Conservation (phyloP, 1,140 invertebrate genomes). For the Neelides sp. region DNA sequence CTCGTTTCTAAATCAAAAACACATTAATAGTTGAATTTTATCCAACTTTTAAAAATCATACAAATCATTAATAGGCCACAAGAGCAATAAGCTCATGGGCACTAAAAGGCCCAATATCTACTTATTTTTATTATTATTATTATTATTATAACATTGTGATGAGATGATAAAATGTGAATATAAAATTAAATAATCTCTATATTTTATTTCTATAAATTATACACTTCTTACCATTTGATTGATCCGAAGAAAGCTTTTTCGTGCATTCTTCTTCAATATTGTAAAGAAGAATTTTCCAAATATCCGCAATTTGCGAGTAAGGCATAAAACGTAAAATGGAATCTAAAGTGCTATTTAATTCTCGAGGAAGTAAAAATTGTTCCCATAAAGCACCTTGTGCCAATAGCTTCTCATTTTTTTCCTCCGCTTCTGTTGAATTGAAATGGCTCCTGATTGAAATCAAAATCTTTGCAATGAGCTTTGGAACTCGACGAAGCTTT, state of each 20-base stretch:
- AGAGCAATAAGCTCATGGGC: no score
- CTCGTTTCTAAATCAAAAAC: neutral
- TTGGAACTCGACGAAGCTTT: constrained; percentile 22
- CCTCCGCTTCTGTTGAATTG: no score
- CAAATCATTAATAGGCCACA: no score
- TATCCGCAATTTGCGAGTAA: constrained; percentile 21
- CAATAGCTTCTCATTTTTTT: no score
- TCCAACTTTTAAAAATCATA: no score
- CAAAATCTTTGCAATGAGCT: constrained; percentile 24
- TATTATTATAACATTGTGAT: constrained; percentile 5
- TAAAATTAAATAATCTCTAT: neutral
- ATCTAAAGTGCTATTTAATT: constrained; percentile 13
- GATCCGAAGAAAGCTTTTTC: neutral
- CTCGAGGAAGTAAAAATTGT: constrained; percentile 11
- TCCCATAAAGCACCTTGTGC: neutral
- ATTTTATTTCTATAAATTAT: neutral
- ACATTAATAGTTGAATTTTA: neutral
- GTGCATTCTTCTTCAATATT: constrained; percentile 26
- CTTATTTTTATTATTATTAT: no score
- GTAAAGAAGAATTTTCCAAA: constrained; percentile 25
- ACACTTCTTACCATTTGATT: constrained; percentile 1
- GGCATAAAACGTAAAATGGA: constrained; percentile 13
- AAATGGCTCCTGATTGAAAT: constrained; percentile 9
- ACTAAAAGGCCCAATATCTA: no score
- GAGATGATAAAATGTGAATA: neutral